These are phyloP conservation scores for Podocnemis expansa DNA, from an alignment of 2,113 vertebrate species.

Conservation along the genomic window DNA sequence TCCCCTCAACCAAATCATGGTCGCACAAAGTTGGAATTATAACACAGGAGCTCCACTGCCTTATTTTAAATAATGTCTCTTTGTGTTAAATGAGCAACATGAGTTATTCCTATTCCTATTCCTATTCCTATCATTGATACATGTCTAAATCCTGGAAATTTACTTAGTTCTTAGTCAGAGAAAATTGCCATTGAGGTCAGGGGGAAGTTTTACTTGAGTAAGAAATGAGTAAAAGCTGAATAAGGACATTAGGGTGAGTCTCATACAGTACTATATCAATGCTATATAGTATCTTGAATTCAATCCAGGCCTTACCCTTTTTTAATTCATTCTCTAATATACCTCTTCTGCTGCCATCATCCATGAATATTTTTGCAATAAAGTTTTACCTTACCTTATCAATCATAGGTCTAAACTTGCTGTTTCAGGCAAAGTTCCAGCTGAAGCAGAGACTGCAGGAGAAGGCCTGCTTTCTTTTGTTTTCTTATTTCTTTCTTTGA, in stretches of 20 bases:
- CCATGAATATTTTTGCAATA: not conserved
- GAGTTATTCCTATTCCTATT: not conserved
- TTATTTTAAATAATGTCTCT: constrained; percentile 3
- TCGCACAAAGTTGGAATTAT: not conserved
- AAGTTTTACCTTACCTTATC: not conserved
- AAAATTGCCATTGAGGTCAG: constrained; percentile 1
- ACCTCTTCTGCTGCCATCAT: not conserved
- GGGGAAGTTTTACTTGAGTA: constrained; percentile 34
- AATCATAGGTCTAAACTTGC: not conserved
- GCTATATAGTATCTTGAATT: not conserved
- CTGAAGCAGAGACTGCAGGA: not conserved
- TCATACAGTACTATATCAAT: not conserved
- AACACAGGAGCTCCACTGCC: not conserved
- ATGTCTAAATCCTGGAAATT: not conserved
- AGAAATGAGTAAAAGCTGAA: constrained; percentile 8
- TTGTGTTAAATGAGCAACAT: constrained; percentile 44
- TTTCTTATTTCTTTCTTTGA: not conserved
- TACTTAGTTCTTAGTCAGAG: constrained; percentile 33
- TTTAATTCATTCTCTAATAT: not conserved
- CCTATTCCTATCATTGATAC: too few species aligned
- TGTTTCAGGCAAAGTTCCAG: not conserved
- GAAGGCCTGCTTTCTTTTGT: not conserved
- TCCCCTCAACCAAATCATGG: not conserved
- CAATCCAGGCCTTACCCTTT: not conserved
- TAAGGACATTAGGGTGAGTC: constrained; percentile 27